Evolutionary conservation across 2,888 invertebrate species (phyloP).

Genomic region (Napeogenes sylphis): DNA sequence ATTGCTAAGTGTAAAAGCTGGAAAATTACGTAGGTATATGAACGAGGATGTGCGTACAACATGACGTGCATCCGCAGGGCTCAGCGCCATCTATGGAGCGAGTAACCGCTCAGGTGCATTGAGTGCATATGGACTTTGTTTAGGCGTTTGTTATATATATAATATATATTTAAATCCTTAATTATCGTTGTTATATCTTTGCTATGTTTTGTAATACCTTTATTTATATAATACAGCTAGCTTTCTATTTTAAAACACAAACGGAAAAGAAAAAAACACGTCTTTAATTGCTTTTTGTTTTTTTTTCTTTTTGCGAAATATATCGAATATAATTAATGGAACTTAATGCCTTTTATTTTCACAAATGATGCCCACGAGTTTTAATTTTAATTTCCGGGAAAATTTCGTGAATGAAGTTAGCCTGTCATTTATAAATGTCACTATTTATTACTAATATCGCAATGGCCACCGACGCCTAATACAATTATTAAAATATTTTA

Average conservation of each 20-base stretch:
- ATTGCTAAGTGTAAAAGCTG: constrained; percentile 50
- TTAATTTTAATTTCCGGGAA: too few relatives aligned
- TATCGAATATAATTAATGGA: too few relatives aligned
- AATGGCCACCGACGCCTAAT: background rate
- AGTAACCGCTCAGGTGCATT: constrained; percentile 32
- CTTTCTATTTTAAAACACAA: constrained; percentile 2
- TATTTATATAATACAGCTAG: too few relatives aligned
- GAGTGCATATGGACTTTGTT: constrained; percentile 13
- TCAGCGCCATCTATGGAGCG: constrained; percentile 53
- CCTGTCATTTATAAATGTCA: background rate
- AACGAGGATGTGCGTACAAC: constrained; percentile 67
- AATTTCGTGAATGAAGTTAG: background rate
- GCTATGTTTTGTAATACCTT: too few relatives aligned
- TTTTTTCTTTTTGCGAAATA: too few relatives aligned
- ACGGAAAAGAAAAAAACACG: background rate
- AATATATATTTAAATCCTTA: too few relatives aligned
- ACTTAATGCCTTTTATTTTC: too few relatives aligned
- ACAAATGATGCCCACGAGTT: too few relatives aligned
- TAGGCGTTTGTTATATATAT: constrained; percentile 12
- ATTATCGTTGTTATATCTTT: too few relatives aligned
- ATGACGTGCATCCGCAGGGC: constrained; percentile 60
- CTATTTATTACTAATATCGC: background rate
- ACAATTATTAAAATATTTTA: background rate
- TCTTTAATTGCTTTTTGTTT: constrained; percentile 1
- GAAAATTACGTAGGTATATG: constrained; percentile 57